These are phyloP conservation scores for Agonopterix arenella DNA, from an alignment of 2,888 invertebrate genomes.

Conservation along the genomic window DNA sequence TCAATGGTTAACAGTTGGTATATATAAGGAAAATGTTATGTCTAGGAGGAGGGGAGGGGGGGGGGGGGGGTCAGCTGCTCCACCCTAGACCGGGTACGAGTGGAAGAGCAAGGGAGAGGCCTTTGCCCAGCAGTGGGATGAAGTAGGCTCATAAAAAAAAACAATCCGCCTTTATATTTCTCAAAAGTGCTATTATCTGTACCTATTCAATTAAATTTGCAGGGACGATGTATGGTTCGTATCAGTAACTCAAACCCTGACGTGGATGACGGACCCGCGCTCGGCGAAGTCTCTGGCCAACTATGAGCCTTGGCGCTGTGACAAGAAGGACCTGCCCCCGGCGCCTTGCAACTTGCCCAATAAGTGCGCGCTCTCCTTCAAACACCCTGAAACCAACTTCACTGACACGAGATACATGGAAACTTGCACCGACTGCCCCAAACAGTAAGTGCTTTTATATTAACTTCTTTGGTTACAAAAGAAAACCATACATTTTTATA, in stretches of 20 bases:
- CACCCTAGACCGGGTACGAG: too few relatives aligned
- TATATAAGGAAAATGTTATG: too few relatives aligned
- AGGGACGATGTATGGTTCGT: slow-evolving; percentile 93
- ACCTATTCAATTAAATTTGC: slow-evolving; percentile 8
- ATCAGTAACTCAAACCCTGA: slow-evolving; percentile 90
- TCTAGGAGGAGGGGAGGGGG: too few relatives aligned
- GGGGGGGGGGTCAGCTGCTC: too few relatives aligned
- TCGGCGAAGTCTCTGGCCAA: slow-evolving; percentile 80
- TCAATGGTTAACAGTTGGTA: too few relatives aligned
- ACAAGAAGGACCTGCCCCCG: slow-evolving; percentile 82
- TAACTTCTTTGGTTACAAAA: too few relatives aligned
- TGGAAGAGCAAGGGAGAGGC: too few relatives aligned
- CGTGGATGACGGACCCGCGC: slow-evolving; percentile 93
- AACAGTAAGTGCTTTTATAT: slow-evolving; percentile 64
- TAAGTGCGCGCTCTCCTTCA: slow-evolving; percentile 90
- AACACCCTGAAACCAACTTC: slow-evolving; percentile 84
- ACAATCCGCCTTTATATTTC: too few relatives aligned
- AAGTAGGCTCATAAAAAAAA: too few relatives aligned
- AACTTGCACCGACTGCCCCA: slow-evolving; percentile 91
- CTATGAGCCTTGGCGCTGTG: slow-evolving; percentile 90
- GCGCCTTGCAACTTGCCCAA: slow-evolving; percentile 88
- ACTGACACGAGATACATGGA: slow-evolving; percentile 92
- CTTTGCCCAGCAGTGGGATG: too few relatives aligned
- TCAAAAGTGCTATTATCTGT: too few relatives aligned
- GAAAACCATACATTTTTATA: too few relatives aligned